phyloP scores from a whole-genome alignment of 2,113 vertebrate genomes.

The Oxyruncus cristatus region DNA sequence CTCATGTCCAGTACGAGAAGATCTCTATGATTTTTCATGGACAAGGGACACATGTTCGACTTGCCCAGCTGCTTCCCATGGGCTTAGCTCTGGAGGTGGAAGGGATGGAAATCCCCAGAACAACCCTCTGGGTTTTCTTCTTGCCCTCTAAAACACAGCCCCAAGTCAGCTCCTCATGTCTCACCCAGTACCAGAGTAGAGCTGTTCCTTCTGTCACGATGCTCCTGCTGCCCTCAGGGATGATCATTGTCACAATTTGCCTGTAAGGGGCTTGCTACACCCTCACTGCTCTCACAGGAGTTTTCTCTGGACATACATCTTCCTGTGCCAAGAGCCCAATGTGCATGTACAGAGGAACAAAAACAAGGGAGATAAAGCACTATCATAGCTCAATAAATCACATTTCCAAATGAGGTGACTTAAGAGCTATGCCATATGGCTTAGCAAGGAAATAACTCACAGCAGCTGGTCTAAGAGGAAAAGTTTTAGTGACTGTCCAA shows the following conservation, averaged over 20 bases:
- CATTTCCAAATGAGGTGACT: background rate
- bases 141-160: background rate
- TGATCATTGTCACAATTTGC: rapidly evolving
- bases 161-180: background rate
- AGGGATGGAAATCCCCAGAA: background rate
- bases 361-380: background rate
- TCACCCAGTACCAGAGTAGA: background rate
- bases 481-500: background rate
- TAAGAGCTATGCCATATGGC: background rate
- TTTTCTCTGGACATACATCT: background rate
- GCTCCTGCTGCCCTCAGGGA: background rate
- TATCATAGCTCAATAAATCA: background rate
- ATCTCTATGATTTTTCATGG: background rate
- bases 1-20: rapidly evolving
- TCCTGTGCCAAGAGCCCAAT: background rate
- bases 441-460: background rate
- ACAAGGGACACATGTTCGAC: rapidly evolving
- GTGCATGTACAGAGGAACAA: background rate
- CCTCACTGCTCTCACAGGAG: background rate
- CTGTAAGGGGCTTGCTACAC: background rate
- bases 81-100: background rate
- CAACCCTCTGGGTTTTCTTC: background rate
- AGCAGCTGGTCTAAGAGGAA: background rate
- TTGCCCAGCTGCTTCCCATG: background rate
- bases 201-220: background rate